These are phyloP conservation scores for Tyto alba DNA, from an alignment of 2,113 vertebrate genomes.

Conservation along the genomic window DNA sequence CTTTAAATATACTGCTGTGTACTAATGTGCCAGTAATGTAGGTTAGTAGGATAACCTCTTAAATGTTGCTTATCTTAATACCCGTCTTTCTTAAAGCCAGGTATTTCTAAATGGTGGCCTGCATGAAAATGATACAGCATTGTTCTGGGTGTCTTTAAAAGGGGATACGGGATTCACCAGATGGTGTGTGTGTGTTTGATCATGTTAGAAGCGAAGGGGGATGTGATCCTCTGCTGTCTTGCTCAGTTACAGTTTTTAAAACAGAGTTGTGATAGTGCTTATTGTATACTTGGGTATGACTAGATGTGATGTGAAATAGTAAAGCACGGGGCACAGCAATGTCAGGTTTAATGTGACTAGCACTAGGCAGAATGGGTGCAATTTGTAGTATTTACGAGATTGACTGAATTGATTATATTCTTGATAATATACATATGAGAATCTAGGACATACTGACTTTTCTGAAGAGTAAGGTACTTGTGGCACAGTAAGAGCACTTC, in stretches of 20 bases:
- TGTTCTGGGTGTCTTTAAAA: neutral
- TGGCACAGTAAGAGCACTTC: neutral
- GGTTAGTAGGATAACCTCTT: slow-evolving; percentile 46
- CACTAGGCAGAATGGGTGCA: neutral
- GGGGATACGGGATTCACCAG: too few species aligned
- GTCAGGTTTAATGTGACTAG: neutral
- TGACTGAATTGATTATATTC: neutral
- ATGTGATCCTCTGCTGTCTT: neutral
- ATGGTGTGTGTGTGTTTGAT: neutral
- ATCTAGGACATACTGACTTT: neutral
- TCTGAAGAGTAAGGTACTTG: neutral
- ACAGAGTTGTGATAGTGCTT: fast-evolving
- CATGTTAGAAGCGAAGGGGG: neutral
- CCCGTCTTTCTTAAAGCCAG: neutral
- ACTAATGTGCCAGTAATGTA: slow-evolving; percentile 22
- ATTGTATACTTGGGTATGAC: neutral
- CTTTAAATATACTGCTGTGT: neutral
- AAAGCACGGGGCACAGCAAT: fast-evolving
- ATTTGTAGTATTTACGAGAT: neutral
- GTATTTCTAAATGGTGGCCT: neutral
- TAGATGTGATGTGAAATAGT: neutral
- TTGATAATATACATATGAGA: neutral
- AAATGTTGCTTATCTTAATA: neutral
- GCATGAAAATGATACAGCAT: neutral
- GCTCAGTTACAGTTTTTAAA: neutral